Evolutionary conservation across 2,797 vertebrate genomes (phyloP).

Genomic region (Choloepus didactylus): DNA sequence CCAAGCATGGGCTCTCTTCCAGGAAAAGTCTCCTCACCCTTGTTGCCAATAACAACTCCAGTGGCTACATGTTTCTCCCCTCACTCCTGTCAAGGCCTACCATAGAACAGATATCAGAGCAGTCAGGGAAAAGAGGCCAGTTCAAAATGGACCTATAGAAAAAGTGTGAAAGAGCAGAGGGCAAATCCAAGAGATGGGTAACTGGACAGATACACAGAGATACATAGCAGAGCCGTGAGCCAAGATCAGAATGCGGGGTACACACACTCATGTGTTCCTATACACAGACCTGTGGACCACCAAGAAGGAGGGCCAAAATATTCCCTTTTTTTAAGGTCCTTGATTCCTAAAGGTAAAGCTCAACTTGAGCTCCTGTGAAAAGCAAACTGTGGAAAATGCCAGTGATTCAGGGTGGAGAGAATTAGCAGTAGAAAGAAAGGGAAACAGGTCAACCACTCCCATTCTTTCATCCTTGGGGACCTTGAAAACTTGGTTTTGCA

Average conservation of each 20-base stretch:
- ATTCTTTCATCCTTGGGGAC: constrained; percentile 17
- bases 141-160: background rate
- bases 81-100: background rate
- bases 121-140: background rate
- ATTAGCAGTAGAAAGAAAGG: constrained; percentile 40
- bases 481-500: background rate
- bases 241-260: background rate
- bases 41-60: background rate
- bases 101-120: background rate
- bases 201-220: background rate
- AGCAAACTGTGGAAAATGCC: constrained; percentile 53
- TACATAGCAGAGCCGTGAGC: background rate
- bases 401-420: constrained; percentile 30
- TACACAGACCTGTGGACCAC: background rate
- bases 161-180: background rate
- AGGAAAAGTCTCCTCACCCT: background rate
- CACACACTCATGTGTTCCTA: background rate
- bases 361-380: background rate
- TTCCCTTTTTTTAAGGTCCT: background rate
- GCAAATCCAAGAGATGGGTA: background rate
- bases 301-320: background rate
- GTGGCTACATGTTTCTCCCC: background rate
- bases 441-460: background rate
- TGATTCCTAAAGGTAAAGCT: constrained; percentile 32
- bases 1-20: background rate